Percentiles rank a stretch among this genome's conserved stretches.
phyloP scores from a whole-genome alignment of 1,140 invertebrate species.

The Meteorus sp. region DNA sequence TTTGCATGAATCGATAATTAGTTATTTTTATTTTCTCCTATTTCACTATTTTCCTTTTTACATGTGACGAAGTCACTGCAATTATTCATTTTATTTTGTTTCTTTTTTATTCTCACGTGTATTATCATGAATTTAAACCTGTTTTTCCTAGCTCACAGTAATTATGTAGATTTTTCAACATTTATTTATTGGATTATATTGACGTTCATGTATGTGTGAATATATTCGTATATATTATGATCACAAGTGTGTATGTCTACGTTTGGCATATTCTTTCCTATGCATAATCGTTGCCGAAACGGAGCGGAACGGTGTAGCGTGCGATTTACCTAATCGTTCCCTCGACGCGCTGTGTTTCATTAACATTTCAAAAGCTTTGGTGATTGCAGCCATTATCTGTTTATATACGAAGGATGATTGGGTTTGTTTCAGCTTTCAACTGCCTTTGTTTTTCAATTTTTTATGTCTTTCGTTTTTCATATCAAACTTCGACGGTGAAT shows the following conservation, averaged over 20 bases:
- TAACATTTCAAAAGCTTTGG: constrained; percentile 29
- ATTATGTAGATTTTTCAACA: background rate
- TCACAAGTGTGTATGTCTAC: background rate
- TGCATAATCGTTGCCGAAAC: constrained; percentile 22
- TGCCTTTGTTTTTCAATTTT: too few relatives aligned
- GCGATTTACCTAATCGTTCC: constrained; percentile 30
- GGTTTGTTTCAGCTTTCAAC: background rate
- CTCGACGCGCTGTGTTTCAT: constrained; percentile 29
- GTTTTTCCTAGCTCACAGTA: background rate
- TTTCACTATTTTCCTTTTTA: too few relatives aligned
- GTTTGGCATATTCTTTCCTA: constrained; percentile 4
- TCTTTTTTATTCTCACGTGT: too few relatives aligned
- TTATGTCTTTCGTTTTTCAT: too few relatives aligned
- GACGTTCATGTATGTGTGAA: too few relatives aligned
- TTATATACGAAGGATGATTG: constrained; percentile 15
- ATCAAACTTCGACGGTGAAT: too few relatives aligned
- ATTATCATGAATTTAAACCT: background rate
- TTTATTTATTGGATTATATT: background rate
- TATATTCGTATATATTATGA: too few relatives aligned
- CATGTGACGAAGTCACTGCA: too few relatives aligned
- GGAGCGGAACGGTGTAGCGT: constrained; percentile 18
- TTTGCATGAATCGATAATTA: too few relatives aligned
- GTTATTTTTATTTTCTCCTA: too few relatives aligned
- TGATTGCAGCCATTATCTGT: constrained; percentile 26
- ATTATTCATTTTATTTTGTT: too few relatives aligned